Conservation (phyloP, 2,113 vertebrate genomes). For the Isichthys henryi region DNA sequence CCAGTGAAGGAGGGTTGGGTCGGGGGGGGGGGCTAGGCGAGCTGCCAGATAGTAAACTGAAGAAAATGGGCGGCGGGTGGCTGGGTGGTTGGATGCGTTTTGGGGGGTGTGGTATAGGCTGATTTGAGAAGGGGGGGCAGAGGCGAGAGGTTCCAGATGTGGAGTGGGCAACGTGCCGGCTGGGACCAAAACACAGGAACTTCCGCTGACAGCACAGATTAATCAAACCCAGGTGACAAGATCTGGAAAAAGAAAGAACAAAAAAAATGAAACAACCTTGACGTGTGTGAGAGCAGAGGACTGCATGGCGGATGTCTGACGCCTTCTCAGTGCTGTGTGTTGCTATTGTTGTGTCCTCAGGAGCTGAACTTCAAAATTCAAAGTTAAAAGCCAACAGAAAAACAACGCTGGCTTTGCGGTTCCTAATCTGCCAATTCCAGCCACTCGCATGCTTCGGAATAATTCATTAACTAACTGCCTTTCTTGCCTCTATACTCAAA, state of each 20-base stretch:
- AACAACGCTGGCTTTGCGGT: not conserved
- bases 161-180: not conserved
- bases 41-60: conserved; percentile 1
- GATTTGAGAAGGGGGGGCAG: not conserved
- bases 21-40: too few relatives aligned
- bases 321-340: too few relatives aligned
- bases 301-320: not conserved
- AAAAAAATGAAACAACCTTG: not conserved
- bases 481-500: not conserved
- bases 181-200: conserved; percentile 13
- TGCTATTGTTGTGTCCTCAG: not conserved
- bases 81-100: not conserved
- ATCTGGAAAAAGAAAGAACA: not conserved
- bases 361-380: not conserved
- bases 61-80: conserved; percentile 7
- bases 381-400: not conserved
- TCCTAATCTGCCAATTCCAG: not conserved
- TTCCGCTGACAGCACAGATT: conserved; percentile 10
- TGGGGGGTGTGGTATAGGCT: not conserved
- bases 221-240: conserved; percentile 8
- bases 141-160: conserved; percentile 14
- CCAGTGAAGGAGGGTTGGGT: not conserved
- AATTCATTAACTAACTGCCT: not conserved
- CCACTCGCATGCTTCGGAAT: not conserved
- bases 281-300: not conserved